Conservation (phyloP, 2,888 invertebrate species). For the Drosophila cyrtoloma region DNA sequence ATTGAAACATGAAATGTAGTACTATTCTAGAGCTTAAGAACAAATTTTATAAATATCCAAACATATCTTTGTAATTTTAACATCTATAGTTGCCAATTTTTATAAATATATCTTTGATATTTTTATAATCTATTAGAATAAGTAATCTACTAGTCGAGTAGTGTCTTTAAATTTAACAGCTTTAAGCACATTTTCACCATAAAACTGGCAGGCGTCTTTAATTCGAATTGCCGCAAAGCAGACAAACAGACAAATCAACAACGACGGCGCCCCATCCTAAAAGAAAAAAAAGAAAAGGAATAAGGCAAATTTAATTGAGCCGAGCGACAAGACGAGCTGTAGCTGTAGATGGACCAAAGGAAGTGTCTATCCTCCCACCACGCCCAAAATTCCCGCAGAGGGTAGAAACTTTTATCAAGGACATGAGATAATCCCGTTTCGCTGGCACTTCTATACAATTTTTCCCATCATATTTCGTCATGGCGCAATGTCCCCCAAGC, state of each 20-base stretch:
- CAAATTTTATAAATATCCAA: neutral
- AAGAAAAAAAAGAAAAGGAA: conserved; percentile 25
- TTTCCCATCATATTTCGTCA: conserved; percentile 44
- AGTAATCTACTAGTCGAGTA: neutral
- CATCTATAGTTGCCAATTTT: neutral
- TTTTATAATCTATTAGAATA: neutral
- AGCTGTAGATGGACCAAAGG: conserved; percentile 1
- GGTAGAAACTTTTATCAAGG: conserved; percentile 52
- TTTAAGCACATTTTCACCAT: conserved; percentile 61
- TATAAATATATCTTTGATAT: neutral
- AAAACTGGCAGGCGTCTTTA: conserved; percentile 42
- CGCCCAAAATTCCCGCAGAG: conserved; percentile 1
- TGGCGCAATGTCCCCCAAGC: neutral
- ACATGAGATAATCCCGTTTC: conserved; percentile 58
- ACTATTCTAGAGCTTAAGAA: neutral
- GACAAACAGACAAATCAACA: conserved; percentile 45
- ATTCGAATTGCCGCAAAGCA: conserved; percentile 48
- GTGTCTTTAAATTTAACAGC: conserved; percentile 7
- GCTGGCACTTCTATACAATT: conserved; percentile 32
- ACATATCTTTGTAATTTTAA: neutral
- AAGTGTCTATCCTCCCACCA: neutral
- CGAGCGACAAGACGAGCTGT: conserved; percentile 18
- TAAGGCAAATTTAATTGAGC: conserved; percentile 72
- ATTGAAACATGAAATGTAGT: neutral
- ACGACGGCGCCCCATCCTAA: conserved; percentile 5